These are phyloP conservation scores for Clarias fuscus DNA, from an alignment of 2,797 vertebrate species.

Conservation along the genomic window DNA sequence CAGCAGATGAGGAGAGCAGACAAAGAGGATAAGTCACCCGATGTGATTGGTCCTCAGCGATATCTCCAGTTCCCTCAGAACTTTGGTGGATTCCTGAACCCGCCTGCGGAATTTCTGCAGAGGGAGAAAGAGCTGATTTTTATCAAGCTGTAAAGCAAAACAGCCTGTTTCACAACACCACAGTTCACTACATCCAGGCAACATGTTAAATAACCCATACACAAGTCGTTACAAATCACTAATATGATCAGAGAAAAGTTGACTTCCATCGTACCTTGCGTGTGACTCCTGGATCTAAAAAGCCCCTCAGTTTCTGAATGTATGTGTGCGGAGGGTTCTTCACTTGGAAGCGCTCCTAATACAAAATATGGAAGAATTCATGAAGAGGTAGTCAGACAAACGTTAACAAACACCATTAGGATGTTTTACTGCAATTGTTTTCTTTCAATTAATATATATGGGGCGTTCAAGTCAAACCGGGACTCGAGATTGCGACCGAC, in stretches of 20 bases:
- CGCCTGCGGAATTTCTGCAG: constrained; percentile 93
- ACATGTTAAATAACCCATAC: background rate
- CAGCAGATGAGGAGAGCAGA: constrained; percentile 24
- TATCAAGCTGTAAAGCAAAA: constrained; percentile 36
- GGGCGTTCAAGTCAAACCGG: too few relatives aligned
- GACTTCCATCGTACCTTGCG: constrained; percentile 84
- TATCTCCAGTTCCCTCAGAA: constrained; percentile 93
- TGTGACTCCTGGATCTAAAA: constrained; percentile 93
- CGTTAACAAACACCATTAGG: background rate
- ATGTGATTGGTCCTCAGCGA: constrained; percentile 97
- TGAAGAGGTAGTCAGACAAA: background rate
- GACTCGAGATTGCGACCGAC: too few relatives aligned
- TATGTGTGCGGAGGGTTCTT: constrained; percentile 99
- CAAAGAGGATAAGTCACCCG: constrained; percentile 77
- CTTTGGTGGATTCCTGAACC: constrained; percentile 95
- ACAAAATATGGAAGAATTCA: constrained; percentile 41
- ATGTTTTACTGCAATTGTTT: background rate
- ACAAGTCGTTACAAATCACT: background rate
- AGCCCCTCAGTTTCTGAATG: constrained; percentile 95
- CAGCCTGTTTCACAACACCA: constrained; percentile 22
- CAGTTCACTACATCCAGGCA: background rate
- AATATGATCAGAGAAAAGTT: background rate
- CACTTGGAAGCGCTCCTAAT: constrained; percentile 96
- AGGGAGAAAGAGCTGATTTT: constrained; percentile 52
- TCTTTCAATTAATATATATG: background rate